phyloP scores from a whole-genome alignment of 1,140 invertebrate genomes.

The Tachypleus tridentatus region DNA sequence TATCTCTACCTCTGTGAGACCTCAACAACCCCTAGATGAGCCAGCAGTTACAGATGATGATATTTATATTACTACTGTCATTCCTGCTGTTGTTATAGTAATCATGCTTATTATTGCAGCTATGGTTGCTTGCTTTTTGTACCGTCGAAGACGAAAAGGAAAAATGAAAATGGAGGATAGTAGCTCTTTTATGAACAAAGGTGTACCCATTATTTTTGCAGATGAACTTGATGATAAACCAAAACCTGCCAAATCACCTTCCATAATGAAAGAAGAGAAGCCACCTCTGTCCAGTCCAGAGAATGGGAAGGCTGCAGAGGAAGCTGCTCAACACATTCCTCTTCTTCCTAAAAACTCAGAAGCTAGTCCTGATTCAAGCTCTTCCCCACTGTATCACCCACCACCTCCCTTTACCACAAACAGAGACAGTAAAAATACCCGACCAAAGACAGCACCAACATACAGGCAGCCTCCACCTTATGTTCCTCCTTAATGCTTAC shows the following conservation, averaged over 20 bases:
- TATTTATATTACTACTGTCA: conserved; percentile 78
- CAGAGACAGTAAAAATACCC: conserved; percentile 11
- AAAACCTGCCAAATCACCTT: conserved; percentile 66
- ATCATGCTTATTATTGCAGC: conserved; percentile 74
- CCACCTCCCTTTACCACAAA: too few relatives aligned
- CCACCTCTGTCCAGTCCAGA: conserved; percentile 53
- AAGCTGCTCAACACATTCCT: conserved; percentile 9
- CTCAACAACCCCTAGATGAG: conserved; percentile 34
- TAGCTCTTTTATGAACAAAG: conserved; percentile 65
- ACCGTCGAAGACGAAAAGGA: conserved; percentile 63
- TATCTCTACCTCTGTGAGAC: conserved; percentile 18
- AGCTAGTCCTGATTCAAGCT: too few relatives aligned
- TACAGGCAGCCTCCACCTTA: conserved; percentile 18
- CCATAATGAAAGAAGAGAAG: conserved; percentile 85
- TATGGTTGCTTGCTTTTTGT: conserved; percentile 78
- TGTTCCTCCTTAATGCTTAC: conserved; percentile 16
- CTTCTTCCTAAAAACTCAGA: conserved; percentile 11
- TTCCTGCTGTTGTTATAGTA: conserved; percentile 77
- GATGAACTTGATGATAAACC: conserved; percentile 86
- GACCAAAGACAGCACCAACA: conserved; percentile 15
- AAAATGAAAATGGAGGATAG: conserved; percentile 57
- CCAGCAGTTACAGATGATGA: conserved; percentile 37
- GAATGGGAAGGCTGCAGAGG: not conserved
- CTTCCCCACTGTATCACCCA: too few relatives aligned
- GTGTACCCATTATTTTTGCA: conserved; percentile 81